A percentile compares a stretch with the other conserved stretches of the same genome.
These are phyloP conservation scores for Oxygymnocypris stewartii DNA, from an alignment of 2,113 vertebrate genomes.

Conservation along the genomic window DNA sequence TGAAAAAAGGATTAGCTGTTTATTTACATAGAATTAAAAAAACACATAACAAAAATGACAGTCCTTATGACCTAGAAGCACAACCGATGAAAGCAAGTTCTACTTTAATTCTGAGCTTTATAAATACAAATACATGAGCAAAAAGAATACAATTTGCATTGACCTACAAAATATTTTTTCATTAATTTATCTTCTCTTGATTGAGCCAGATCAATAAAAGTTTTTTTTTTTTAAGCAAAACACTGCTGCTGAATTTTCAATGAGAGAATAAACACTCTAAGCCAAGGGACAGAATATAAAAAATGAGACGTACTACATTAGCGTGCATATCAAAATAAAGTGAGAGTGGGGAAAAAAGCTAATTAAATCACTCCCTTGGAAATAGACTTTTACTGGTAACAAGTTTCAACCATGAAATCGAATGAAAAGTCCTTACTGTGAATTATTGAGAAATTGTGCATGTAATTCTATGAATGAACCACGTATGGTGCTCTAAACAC, in stretches of 20 bases:
- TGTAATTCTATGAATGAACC: slow-evolving; percentile 37
- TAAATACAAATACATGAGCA: background rate
- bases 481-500: slow-evolving; percentile 40
- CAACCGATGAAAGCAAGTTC: background rate
- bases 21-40: background rate
- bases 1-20: background rate
- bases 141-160: background rate
- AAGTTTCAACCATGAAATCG: slow-evolving; percentile 39
- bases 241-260: slow-evolving; percentile 26
- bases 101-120: background rate
- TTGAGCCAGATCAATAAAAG: slow-evolving; percentile 41
- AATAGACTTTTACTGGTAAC: slow-evolving; percentile 23
- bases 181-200: slow-evolving; percentile 50
- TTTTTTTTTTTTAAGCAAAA: too few relatives aligned
- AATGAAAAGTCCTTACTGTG: slow-evolving; percentile 39
- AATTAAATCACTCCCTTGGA: slow-evolving; percentile 36
- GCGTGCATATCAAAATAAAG: slow-evolving; percentile 34
- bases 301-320: slow-evolving; percentile 35
- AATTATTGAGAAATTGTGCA: slow-evolving; percentile 23
- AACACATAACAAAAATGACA: background rate
- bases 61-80: background rate
- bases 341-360: slow-evolving; percentile 17
- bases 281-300: slow-evolving; percentile 32
- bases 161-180: slow-evolving; percentile 25
- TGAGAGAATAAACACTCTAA: slow-evolving; percentile 54